Base-by-base conservation (phyloP, 23 tunicate genomes). In the Corella eumyota region DNA sequence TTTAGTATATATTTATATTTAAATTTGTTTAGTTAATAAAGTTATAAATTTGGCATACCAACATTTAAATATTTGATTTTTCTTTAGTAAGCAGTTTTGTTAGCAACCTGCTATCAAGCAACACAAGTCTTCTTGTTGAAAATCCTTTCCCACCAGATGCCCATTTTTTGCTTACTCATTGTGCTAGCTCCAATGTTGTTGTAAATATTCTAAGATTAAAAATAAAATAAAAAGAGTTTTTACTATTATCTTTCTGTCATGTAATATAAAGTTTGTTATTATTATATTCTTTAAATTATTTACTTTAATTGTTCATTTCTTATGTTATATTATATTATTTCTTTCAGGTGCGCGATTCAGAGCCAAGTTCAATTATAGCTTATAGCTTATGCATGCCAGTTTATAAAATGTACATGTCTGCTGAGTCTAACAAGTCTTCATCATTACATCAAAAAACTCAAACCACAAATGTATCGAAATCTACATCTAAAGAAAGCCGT, bases 311-410 rank as follows among this genome's bases (percentile, higher is more conserved):
- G n/a, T n/a, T n/a, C n/a, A n/a, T n/a, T n/a, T n/a, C n/a, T n/a
- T n/a, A n/a, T n/a, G n/a, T n/a, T n/a, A n/a, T n/a, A n/a, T n/a
- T n/a, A n/a, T n/a, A n/a, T n/a, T n/a, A n/a, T n/a, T n/a, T n/a
- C n/a, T n/a, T n/a, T 13, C 53, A 84, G 94, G 83, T 84, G 13
- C 72, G 88, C 13, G 96, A 88, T 30, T 54, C 60, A 6, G 96
- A 88, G 56, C 96, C 96, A 24, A 73, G 81, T 26, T 88, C 96
- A 9, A 78, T 88, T 53, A 88, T 88, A 34, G 88, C 96, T 30
- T 88, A 88, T 64, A 36, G 81, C 0, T 40, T 88, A 36, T 23
- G 73, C 6, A 68, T 71, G 2, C 45, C 49, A 45, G 63, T 36
- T 2, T 80, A 80, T 48, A 50, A 57, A 38, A 24, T 32, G 0